Base-by-base conservation (phyloP, 2,113 vertebrate genomes). In the Phylloscopus trochilus region DNA sequence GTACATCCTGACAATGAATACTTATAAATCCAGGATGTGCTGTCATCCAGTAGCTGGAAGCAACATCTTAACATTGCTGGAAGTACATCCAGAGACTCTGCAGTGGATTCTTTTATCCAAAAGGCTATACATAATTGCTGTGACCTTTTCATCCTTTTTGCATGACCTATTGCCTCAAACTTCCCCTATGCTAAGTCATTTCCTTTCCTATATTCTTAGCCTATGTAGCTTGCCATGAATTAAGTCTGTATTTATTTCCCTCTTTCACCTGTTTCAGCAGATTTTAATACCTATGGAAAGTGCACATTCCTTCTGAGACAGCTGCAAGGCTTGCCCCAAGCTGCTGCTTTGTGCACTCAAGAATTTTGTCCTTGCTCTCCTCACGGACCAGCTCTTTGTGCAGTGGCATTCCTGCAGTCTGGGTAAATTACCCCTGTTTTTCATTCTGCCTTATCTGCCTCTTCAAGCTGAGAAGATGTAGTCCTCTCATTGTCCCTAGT, bases 101-200 rank as follows among this genome's bases (percentile, higher is more conserved):
- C 85, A 81, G 85, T 89, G 68, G 39, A 52, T 86, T 91, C 90
- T 96, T 94, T 96, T 90, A 94, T 94, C 83, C 86, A 84, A 72
- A 74, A 90, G 64, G 53, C 95, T 92, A 23, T 81, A 72, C 76
- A 49, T 92, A 94, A 93, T 95, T 91, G 46, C 84, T 66, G 22
- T 95, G 96, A 95, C 94, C 87, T 93, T 94, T 84, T 74, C 85
- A 74, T 92, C 83, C 11, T 97, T 95, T 93, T 69, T 90, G 60
- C 64, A 39, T 83, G 75, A 80, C 88, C 95, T 91, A 35, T 93
- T 90, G 92, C 75, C 86, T 90, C 82, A 39, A 75, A 92, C 80
- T 84, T 94, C 49, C 76, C 83, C 60, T 92, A 2, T 81, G 49
- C 41, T 7, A 90, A 94, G 26, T 78, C 56, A 84, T 88, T 92